These are phyloP conservation scores for Osmerus mordax DNA, from an alignment of 2,113 vertebrate genomes.

Conservation along the genomic window DNA sequence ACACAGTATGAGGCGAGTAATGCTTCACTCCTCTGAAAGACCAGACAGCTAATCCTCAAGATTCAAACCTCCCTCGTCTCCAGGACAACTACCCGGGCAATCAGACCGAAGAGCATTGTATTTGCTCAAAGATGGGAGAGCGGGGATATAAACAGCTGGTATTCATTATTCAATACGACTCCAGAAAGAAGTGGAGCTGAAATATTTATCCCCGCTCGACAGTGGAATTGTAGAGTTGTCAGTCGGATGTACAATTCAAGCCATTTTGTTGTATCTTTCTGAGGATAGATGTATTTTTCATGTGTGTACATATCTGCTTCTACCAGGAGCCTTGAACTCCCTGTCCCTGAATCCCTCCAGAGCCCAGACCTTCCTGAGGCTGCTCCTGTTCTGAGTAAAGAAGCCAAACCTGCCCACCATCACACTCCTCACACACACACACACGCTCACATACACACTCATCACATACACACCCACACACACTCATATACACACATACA, in stretches of 20 bases:
- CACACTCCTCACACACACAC: too few relatives aligned
- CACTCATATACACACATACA: constrained; percentile 1
- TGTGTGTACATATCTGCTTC: constrained; percentile 1
- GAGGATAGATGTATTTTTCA: constrained; percentile 2
- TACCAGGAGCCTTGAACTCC: constrained; percentile 7
- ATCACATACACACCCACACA: constrained; percentile 10
- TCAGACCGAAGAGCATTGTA: constrained; percentile 21
- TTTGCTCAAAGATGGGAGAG: constrained; percentile 33
- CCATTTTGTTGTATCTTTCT: constrained; percentile 12
- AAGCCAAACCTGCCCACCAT: neutral
- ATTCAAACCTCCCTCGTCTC: too few relatives aligned
- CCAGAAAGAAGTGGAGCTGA: constrained; percentile 23
- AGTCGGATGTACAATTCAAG: constrained; percentile 11
- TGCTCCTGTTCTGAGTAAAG: neutral
- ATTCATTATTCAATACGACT: constrained; percentile 35
- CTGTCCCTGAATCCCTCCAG: neutral
- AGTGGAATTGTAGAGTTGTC: constrained; percentile 27
- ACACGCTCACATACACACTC: constrained; percentile 8
- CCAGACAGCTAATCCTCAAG: too few relatives aligned
- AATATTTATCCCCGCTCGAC: constrained; percentile 37
- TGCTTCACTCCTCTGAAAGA: too few relatives aligned
- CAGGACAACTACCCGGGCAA: constrained; percentile 12
- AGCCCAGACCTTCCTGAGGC: neutral
- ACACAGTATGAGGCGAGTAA: too few relatives aligned
- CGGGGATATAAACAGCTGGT: constrained; percentile 31